phyloP scores from a whole-genome alignment of 2,113 vertebrate species.

The Lucifuga dentata region DNA sequence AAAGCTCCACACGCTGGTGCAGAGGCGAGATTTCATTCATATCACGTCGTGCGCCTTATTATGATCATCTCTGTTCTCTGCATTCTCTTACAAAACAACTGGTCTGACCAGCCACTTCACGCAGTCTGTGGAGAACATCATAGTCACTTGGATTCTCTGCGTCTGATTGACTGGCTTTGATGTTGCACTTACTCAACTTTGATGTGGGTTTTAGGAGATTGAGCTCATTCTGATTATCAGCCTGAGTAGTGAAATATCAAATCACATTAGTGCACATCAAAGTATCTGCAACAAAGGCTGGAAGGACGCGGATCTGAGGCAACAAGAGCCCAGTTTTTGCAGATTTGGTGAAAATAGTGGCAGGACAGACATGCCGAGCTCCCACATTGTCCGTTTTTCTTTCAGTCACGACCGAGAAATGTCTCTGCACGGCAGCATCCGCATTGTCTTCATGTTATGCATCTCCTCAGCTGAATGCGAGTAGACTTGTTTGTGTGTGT shows the following conservation, averaged over 20 bases:
- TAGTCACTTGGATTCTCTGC: no score
- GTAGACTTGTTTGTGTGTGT: slow-evolving; percentile 3
- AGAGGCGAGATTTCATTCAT: slow-evolving; percentile 71
- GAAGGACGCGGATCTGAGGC: no score
- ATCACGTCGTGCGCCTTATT: slow-evolving; percentile 62
- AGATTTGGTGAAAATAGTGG: no score
- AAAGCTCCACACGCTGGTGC: slow-evolving; percentile 51
- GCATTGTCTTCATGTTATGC: slow-evolving; percentile 46
- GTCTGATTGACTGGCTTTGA: no score
- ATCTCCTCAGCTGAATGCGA: slow-evolving; percentile 17
- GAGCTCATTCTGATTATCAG: slow-evolving; percentile 1
- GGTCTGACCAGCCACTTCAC: no score
- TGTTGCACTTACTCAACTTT: slow-evolving; percentile 48
- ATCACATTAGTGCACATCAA: background rate
- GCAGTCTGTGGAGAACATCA: no score
- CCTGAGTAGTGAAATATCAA: slow-evolving; percentile 29
- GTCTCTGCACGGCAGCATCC: slow-evolving; percentile 30
- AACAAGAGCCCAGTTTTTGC: background rate
- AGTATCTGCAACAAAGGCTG: no score
- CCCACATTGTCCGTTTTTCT: background rate
- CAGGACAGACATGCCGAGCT: background rate
- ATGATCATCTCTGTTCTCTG: slow-evolving; percentile 17
- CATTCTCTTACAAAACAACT: no score
- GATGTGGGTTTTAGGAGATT: slow-evolving; percentile 13
- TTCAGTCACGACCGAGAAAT: slow-evolving; percentile 19